Percentiles rank a stretch among this genome's conserved stretches.
Evolutionary conservation across 2,797 vertebrate genomes (phyloP).

Genomic region (Hippoglossus hippoglossus): DNA sequence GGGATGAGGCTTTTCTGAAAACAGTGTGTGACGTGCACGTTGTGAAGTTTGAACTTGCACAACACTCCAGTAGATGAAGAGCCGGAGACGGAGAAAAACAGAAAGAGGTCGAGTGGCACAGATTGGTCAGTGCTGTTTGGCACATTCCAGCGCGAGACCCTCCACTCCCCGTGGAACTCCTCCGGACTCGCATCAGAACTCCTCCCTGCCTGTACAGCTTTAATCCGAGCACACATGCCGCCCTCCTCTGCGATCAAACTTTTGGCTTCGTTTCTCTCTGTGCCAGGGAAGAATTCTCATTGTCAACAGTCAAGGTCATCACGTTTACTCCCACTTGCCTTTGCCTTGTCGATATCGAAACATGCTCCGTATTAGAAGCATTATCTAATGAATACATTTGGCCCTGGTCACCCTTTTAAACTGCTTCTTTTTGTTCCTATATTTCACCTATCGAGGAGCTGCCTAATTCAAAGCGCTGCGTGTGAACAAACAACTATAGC

Average conservation of each 20-base stretch:
- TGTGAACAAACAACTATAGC: constrained; percentile 36
- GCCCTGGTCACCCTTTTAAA: constrained; percentile 24
- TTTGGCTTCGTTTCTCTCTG: constrained; percentile 54
- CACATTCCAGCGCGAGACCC: constrained; percentile 61
- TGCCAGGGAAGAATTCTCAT: constrained; percentile 62
- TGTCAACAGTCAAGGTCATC: constrained; percentile 68
- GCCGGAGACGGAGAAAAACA: background rate
- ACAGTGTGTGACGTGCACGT: no score
- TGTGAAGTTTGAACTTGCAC: no score
- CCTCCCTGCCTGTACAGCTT: constrained; percentile 56
- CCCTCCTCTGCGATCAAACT: constrained; percentile 32
- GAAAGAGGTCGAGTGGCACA: constrained; percentile 2
- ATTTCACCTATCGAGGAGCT: constrained; percentile 24
- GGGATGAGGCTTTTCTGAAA: no score
- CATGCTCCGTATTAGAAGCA: constrained; percentile 36
- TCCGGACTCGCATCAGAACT: constrained; percentile 60
- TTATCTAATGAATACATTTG: constrained; percentile 47
- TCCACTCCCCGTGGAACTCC: constrained; percentile 55
- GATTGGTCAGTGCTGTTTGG: constrained; percentile 17
- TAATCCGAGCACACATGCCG: constrained; percentile 27
- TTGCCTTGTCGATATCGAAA: constrained; percentile 50
- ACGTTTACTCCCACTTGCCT: constrained; percentile 47
- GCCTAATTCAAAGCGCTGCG: constrained; percentile 2
- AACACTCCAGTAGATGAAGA: background rate
- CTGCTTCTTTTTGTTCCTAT: constrained; percentile 32